Percentiles rank a stretch among this genome's conserved stretches.
Conservation (phyloP, 92 coral and sea anemone species). For the Parazoanthus atlanticus region DNA sequence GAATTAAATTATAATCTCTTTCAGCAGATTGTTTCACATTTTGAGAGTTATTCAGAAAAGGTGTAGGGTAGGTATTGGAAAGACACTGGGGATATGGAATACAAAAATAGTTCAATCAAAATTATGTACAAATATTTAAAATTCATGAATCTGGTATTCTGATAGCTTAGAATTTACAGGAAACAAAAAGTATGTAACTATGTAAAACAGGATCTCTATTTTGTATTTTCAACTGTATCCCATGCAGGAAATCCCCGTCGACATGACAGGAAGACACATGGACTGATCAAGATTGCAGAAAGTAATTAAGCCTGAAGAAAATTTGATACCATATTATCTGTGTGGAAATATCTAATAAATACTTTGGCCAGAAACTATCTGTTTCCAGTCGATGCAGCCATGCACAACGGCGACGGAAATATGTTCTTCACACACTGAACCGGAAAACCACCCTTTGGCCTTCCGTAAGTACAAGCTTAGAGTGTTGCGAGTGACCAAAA, state of each 20-base stretch:
- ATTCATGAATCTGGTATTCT: background rate
- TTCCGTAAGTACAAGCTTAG: background rate
- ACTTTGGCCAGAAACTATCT: background rate
- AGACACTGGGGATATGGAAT: background rate
- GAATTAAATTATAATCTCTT: no score
- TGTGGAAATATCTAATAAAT: background rate
- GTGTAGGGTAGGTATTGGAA: background rate
- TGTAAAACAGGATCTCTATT: background rate
- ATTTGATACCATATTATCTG: background rate
- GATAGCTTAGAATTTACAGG: background rate
- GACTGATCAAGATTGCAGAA: background rate
- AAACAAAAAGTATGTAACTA: background rate
- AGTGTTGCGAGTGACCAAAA: background rate
- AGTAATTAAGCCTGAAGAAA: background rate
- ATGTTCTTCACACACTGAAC: slow-evolving; percentile 6
- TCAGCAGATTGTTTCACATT: no score
- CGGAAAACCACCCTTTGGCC: slow-evolving; percentile 35
- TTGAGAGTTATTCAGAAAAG: no score
- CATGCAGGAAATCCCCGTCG: slow-evolving; percentile 41
- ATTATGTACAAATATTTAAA: background rate
- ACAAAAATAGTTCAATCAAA: background rate
- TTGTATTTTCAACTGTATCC: background rate
- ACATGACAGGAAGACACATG: background rate
- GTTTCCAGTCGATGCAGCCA: slow-evolving; percentile 5
- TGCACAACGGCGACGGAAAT: background rate